Conservation (phyloP, 2,113 vertebrate species). For the Tylochromis polylepis region DNA sequence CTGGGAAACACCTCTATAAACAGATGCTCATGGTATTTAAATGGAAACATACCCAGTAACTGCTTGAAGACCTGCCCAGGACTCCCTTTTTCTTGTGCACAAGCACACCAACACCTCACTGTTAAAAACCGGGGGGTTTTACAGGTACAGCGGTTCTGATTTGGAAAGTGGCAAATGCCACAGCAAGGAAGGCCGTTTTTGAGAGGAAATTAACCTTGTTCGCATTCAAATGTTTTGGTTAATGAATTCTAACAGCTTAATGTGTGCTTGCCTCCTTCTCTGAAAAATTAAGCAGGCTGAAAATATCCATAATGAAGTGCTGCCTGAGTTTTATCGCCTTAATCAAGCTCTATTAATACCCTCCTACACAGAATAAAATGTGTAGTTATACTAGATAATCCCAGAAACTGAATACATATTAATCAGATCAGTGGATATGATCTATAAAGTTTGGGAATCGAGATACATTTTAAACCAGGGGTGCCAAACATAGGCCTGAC, state of each 20-base stretch:
- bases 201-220: slow-evolving; percentile 50
- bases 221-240: slow-evolving; percentile 57
- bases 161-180: slow-evolving; percentile 37
- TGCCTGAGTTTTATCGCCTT: slow-evolving; percentile 41
- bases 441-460: background rate
- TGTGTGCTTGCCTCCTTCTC: background rate
- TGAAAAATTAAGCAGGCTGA: slow-evolving; percentile 2
- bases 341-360: slow-evolving; percentile 24
- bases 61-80: slow-evolving; percentile 54
- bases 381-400: slow-evolving; percentile 7
- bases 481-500: background rate
- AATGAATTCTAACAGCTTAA: slow-evolving; percentile 53
- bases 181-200: slow-evolving; percentile 1
- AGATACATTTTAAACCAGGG: background rate
- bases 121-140: slow-evolving; percentile 38
- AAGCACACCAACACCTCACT: slow-evolving; percentile 25
- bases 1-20: slow-evolving; percentile 74
- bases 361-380: background rate
- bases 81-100: slow-evolving; percentile 51
- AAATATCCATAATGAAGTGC: slow-evolving; percentile 17
- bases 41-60: slow-evolving; percentile 62
- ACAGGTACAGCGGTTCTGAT: slow-evolving; percentile 51
- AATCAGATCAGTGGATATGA: background rate
- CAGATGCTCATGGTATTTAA: slow-evolving; percentile 52
- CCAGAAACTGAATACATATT: background rate